A percentile compares a stretch with the other conserved stretches of the same genome.
phyloP scores from a whole-genome alignment of 1,140 invertebrate genomes.

The Patella vulgata region DNA sequence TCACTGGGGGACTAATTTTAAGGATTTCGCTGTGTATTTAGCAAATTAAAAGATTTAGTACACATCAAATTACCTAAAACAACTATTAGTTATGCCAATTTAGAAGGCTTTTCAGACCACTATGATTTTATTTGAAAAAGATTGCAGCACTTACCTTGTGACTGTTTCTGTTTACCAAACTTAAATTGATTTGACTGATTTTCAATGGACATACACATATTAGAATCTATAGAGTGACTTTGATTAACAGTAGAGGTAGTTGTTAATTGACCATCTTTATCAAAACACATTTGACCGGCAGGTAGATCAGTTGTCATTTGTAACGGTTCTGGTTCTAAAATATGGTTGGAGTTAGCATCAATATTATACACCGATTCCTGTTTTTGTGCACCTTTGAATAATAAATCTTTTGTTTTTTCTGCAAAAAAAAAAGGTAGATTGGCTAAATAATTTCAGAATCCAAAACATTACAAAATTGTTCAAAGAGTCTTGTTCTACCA shows the following conservation, averaged over 20 bases:
- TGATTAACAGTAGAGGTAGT: not conserved
- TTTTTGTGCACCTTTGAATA: constrained; percentile 36
- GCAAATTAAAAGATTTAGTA: no score
- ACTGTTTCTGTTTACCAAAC: no score
- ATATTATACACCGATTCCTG: constrained; percentile 6
- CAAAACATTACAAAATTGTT: not conserved
- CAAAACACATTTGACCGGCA: constrained; percentile 25
- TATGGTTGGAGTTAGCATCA: constrained; percentile 38
- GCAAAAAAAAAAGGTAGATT: constrained; percentile 2
- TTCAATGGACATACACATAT: no score
- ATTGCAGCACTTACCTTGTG: no score
- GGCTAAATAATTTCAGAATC: not conserved
- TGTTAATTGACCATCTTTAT: constrained; percentile 19
- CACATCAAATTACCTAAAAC: no score
- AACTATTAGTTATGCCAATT: no score
- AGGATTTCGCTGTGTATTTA: no score
- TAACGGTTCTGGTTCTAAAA: not conserved
- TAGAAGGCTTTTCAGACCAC: no score
- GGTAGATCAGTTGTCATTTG: constrained; percentile 1
- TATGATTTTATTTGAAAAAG: no score
- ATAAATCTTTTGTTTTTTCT: constrained; percentile 38
- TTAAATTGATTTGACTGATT: no score
- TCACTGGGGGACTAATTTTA: no score
- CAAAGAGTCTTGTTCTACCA: no score
- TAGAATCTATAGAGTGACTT: not conserved